phyloP scores from a whole-genome alignment of 2,797 vertebrate genomes.

The Geotrypetes seraphini region DNA sequence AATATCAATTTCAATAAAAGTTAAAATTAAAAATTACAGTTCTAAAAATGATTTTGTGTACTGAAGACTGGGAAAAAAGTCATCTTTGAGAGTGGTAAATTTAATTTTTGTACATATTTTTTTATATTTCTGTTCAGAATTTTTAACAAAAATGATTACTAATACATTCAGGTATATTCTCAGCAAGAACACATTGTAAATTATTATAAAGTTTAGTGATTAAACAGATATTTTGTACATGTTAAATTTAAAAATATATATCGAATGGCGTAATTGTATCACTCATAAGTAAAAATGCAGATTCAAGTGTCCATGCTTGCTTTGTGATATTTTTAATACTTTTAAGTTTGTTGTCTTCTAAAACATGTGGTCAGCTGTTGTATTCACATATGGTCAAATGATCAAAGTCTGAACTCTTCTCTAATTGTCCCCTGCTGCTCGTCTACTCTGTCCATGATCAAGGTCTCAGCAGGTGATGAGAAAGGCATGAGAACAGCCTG shows the following conservation, averaged over 20 bases:
- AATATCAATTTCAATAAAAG: too few species aligned
- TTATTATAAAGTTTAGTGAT: constrained; percentile 25
- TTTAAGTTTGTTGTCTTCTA: constrained; percentile 89
- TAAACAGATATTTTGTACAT: constrained; percentile 26
- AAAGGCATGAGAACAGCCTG: constrained; percentile 93
- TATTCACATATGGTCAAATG: constrained; percentile 99
- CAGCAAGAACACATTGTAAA: constrained; percentile 18
- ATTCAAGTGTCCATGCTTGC: constrained; percentile 68
- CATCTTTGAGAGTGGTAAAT: background rate
- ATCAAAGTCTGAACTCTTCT: constrained; percentile 96
- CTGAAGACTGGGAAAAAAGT: background rate
- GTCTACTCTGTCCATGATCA: constrained; percentile 94
- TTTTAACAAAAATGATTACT: constrained; percentile 23
- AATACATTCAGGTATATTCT: background rate
- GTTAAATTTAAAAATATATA: constrained; percentile 27
- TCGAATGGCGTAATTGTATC: constrained; percentile 53
- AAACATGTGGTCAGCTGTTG: constrained; percentile 99
- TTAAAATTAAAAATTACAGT: too few species aligned
- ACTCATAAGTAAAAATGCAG: constrained; percentile 77
- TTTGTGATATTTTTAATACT: constrained; percentile 62
- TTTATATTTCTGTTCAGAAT: constrained; percentile 14
- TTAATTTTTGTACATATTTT: constrained; percentile 5
- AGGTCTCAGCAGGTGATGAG: constrained; percentile 98
- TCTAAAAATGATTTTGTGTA: too few species aligned
- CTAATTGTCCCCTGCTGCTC: constrained; percentile 98